phyloP scores from a whole-genome alignment of 2,113 vertebrate genomes.

The Varanus salvator region DNA sequence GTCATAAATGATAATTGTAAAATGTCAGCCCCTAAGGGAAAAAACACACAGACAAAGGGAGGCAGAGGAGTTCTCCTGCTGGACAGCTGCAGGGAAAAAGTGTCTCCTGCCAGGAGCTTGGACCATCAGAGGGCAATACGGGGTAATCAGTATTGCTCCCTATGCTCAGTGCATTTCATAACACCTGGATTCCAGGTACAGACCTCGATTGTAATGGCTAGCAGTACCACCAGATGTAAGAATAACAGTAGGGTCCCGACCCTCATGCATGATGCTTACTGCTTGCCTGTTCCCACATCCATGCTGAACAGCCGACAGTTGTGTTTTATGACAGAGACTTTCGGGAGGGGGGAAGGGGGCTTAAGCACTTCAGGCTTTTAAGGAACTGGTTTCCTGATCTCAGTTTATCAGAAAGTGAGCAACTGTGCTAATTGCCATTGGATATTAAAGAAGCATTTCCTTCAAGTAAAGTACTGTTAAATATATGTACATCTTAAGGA shows the following conservation, averaged over 20 bases:
- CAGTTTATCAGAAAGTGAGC: neutral
- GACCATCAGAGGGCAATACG: neutral
- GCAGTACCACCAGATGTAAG: neutral
- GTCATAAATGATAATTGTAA: neutral
- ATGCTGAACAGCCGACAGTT: conserved; percentile 16
- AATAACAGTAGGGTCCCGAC: neutral
- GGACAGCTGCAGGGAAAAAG: neutral
- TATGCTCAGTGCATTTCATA: neutral
- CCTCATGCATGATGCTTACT: neutral
- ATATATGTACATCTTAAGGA: conserved; percentile 49
- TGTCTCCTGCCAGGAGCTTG: neutral
- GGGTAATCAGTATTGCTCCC: neutral
- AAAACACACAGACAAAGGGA: neutral
- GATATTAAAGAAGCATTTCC: conserved; percentile 13
- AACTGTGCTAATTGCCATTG: neutral
- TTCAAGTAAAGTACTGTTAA: conserved; percentile 38
- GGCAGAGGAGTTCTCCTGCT: neutral
- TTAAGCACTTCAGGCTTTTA: neutral
- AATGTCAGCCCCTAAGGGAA: neutral
- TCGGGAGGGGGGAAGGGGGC: neutral
- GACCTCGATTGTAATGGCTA: neutral
- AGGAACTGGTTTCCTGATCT: neutral
- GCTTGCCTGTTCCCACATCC: neutral
- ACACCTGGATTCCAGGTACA: neutral
- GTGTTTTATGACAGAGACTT: neutral